Evolutionary conservation across 2,888 invertebrate genomes (phyloP), one percentile per base, ranked within the genome.

Genomic region (Tachina grossa): DNA sequence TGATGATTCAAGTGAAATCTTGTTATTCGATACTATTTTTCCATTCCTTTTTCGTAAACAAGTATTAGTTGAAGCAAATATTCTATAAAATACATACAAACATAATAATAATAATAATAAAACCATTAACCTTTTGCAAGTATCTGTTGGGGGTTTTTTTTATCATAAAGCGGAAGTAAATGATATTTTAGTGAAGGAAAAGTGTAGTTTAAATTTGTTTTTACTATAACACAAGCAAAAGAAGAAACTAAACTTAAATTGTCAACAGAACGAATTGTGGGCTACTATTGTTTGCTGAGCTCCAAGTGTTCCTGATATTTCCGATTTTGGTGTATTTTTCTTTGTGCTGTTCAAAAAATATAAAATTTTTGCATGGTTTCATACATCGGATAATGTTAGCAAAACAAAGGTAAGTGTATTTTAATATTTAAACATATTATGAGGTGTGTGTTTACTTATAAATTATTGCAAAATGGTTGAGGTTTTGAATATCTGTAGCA

Each of bases 381-480:
- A 87, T 88, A 88, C 88, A 88, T 89, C 89, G 89, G 90, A 91
- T 89, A 89, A 91, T 91, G 91, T 88, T 88, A 88, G 90, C 87
- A 86, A 89, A 89, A 88, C 88, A 89, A 89, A 91, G 91, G 91
- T 91, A 71, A 91, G 91, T 90, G 13, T 0, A 41, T 16, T 5
- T 22, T 16, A 19, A 14, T 49, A 31, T 63, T 22, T 14, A 2
- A 11, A 16, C 1, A 9, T n/a, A n/a, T 66, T 65, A 11, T 11
- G 39, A 66, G 39, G 49, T 66, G 51, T 39, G 1, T 31, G 1
- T 0, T 31, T 31, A 31, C 31, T 31, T 0, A 31, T 6, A 6
- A 31, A 5, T 31, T 31, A 31, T 0, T 0, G 1, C 31, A 6
- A 31, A 6, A 6, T 31, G 0, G 6, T 31, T 31, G 31, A 31